These are phyloP conservation scores for Rhingia campestris DNA, from an alignment of 2,888 invertebrate species.

Conservation along the genomic window DNA sequence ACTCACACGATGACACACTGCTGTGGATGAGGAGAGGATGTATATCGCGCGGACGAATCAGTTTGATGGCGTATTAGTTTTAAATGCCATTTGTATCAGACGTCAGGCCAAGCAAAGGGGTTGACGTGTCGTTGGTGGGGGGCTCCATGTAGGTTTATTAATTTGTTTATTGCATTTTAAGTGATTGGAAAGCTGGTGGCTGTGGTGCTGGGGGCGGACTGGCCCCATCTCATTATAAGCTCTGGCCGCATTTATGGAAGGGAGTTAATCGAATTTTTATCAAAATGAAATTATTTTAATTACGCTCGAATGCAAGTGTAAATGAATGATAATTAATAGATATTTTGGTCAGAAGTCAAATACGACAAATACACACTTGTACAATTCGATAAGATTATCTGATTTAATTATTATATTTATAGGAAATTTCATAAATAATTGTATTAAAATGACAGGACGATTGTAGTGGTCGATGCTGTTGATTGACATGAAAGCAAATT, in stretches of 20 bases:
- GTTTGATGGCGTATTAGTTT: slow-evolving; percentile 68
- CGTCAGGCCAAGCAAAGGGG: slow-evolving; percentile 4
- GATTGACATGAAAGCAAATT: neutral
- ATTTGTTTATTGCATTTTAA: slow-evolving; percentile 77
- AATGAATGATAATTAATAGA: slow-evolving; percentile 15
- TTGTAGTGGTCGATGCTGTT: neutral
- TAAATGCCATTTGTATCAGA: slow-evolving; percentile 63
- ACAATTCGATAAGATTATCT: neutral
- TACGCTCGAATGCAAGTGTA: slow-evolving; percentile 15
- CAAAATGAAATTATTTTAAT: slow-evolving; percentile 52
- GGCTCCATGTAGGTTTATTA: slow-evolving; percentile 53
- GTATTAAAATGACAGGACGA: neutral
- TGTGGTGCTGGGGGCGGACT: slow-evolving; percentile 1
- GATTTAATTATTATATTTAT: neutral
- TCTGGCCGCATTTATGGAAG: neutral
- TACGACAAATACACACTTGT: slow-evolving; percentile 1
- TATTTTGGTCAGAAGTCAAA: slow-evolving; percentile 17
- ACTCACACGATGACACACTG: slow-evolving; percentile 21
- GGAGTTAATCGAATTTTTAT: slow-evolving; percentile 48
- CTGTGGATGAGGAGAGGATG: slow-evolving; percentile 9
- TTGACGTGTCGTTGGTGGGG: slow-evolving; percentile 1
- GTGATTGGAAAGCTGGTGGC: slow-evolving; percentile 71
- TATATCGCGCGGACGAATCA: slow-evolving; percentile 60
- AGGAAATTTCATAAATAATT: neutral
- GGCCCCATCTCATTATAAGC: slow-evolving; percentile 36